These are phyloP conservation scores for Smittia sp. DNA, from an alignment of 2,888 invertebrate genomes.

Conservation along the genomic window DNA sequence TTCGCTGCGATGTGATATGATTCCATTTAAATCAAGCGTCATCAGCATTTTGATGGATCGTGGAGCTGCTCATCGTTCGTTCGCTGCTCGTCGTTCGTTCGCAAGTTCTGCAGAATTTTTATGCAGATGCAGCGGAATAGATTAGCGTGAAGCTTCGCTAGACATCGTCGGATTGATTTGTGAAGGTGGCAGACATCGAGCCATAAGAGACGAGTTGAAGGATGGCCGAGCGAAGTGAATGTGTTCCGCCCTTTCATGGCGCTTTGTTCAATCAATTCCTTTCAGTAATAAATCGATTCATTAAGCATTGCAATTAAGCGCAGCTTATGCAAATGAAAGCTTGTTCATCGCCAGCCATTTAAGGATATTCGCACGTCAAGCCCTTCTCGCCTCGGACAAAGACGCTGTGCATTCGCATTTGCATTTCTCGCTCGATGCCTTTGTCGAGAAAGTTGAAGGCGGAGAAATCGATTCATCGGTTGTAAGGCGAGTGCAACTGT, in stretches of 20 bases:
- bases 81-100: not conserved
- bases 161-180: not conserved
- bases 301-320: slow-evolving; percentile 7
- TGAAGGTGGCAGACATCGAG: not conserved
- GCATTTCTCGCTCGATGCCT: slow-evolving; percentile 12
- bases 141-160: not conserved
- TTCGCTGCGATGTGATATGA: not conserved
- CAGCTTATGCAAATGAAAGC: not conserved
- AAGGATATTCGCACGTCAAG: slow-evolving; percentile 5
- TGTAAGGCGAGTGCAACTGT: not conserved
- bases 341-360: not conserved
- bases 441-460: not conserved
- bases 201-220: not conserved
- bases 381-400: not conserved
- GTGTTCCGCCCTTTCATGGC: not conserved
- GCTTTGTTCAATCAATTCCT: slow-evolving; percentile 1
- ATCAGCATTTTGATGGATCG: slow-evolving; percentile 2
- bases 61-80: not conserved
- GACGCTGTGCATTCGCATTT: not conserved
- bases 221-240: not conserved
- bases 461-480: slow-evolving; percentile 1
- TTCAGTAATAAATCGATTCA: slow-evolving; percentile 18
- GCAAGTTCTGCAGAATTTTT: not conserved
- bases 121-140: not conserved
- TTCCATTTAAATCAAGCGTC: not conserved